Evolutionary conservation across 1,140 invertebrate species (phyloP), one percentile per base, ranked within the genome.

Genomic region (Ruditapes philippinarum): DNA sequence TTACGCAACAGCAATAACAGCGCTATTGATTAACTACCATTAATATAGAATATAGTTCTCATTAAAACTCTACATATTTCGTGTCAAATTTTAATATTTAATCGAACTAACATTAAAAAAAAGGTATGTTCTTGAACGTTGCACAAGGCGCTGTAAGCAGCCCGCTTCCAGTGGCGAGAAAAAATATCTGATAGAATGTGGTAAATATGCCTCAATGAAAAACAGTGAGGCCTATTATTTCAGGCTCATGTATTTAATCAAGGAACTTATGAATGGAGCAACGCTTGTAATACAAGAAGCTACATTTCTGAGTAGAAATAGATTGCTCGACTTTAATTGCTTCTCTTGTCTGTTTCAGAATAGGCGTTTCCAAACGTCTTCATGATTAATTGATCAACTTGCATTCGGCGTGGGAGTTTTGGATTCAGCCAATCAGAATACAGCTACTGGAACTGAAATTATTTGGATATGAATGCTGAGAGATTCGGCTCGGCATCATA

Each of bases 301-400:
- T 70, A 14, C 0, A 19, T 38, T 70, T 1, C n/a, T 40, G 38
- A 70, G 65, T 38, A 17, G 65, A 28, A 70, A 70, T 38, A 31
- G 14, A 17, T 70, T n/a, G 65, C 65, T 17, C 33, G 33, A 17
- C 65, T 36, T 70, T 70, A 70, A 70, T 40, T 70, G 65, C 38
- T 81, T 33, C 78, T 36, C 36, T 40, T 81, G 36, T 33, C 60
- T 68, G 0, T 82, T 68, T 82, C 62, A 49, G 60, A 79, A 42
- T 42, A 82, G 38, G 38, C 57, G 60, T 38, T 28, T 65, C 40
- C 60, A 17, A 17, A 81, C 12, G 28, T 82, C 22, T 82, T 28
- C 45, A 25, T 62, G 57, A 65, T 68, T 68, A 49, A n/a, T 42
- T 40, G 62, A 68, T 65, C 60, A 31, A 68, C 40, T 65, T 49